Percentiles rank a stretch among this genome's conserved stretches.
Conservation (phyloP, 2,888 invertebrate genomes). For the Hypselothyrea guttata region DNA sequence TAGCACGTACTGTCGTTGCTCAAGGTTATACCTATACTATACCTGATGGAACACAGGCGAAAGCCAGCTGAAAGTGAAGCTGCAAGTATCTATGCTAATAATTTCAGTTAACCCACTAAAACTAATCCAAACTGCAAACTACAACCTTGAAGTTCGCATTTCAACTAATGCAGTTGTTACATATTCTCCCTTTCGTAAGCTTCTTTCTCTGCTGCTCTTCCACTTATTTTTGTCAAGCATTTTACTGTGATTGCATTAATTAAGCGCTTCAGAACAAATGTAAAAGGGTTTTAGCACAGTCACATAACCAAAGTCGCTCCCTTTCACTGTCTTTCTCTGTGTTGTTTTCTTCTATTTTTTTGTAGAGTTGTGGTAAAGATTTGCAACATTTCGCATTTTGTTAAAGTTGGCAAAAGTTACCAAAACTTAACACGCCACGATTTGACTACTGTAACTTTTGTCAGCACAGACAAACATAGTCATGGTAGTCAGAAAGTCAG, state of each 20-base stretch:
- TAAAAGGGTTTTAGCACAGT: neutral
- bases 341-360: no score
- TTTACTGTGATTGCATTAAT: conserved; percentile 63
- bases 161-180: conserved; percentile 1
- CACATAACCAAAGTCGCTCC: no score
- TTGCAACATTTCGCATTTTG: conserved; percentile 48
- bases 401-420: conserved; percentile 53
- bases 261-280: conserved; percentile 45
- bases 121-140: neutral
- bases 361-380: conserved; percentile 39
- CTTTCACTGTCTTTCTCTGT: no score
- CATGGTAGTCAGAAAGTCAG: neutral
- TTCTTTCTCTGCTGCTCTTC: conserved; percentile 23
- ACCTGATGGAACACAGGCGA: no score
- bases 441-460: conserved; percentile 56
- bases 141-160: neutral
- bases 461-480: conserved; percentile 1
- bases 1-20: no score
- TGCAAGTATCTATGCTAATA: no score
- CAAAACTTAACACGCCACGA: conserved; percentile 62
- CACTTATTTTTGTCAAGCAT: conserved; percentile 53
- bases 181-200: no score
- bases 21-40: no score
- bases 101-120: no score
- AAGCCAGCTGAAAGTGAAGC: no score